Evolutionary conservation across 1,140 invertebrate species (phyloP).

Genomic region (Zaprionus africanus): DNA sequence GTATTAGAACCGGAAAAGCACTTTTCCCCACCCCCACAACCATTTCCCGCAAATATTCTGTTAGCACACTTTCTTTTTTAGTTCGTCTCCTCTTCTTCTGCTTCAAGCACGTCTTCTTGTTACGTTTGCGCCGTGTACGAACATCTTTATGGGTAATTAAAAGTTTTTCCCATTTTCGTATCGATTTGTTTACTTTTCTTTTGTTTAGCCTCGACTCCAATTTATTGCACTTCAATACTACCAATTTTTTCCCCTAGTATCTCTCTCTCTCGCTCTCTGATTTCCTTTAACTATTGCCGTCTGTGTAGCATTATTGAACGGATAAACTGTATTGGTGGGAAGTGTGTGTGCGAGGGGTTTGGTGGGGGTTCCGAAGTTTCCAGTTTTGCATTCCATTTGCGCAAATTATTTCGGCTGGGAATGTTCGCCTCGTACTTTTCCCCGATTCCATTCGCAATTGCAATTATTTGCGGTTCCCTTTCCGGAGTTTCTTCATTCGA

Average conservation of each 20-base stretch:
- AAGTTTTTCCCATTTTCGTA: slow-evolving; percentile 79
- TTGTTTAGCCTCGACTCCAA: slow-evolving; percentile 52
- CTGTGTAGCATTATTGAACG: slow-evolving; percentile 67
- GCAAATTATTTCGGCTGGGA: slow-evolving; percentile 71
- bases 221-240: slow-evolving; percentile 80
- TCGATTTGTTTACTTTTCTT: slow-evolving; percentile 62
- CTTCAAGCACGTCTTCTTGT: slow-evolving; percentile 40
- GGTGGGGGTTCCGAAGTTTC: slow-evolving; percentile 9
- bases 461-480: slow-evolving; percentile 63
- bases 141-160: slow-evolving; percentile 84
- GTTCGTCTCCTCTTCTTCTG: slow-evolving; percentile 7
- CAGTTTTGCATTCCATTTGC: slow-evolving; percentile 64
- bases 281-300: slow-evolving; percentile 60
- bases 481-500: slow-evolving; percentile 6
- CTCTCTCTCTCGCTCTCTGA: background rate
- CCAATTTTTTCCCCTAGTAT: slow-evolving; percentile 43
- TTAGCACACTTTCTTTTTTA: slow-evolving; percentile 20
- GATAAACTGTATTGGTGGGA: background rate
- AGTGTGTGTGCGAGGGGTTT: background rate
- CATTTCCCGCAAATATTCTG: slow-evolving; percentile 33
- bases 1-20: slow-evolving; percentile 50
- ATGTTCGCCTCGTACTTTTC: slow-evolving; percentile 51
- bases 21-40: slow-evolving; percentile 41
- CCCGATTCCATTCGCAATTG: slow-evolving; percentile 46
- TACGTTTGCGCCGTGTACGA: slow-evolving; percentile 61